A percentile compares a stretch with the other conserved stretches of the same genome.
Conservation (phyloP, 1,140 invertebrate genomes). For the Rhagoletis zephyria region DNA sequence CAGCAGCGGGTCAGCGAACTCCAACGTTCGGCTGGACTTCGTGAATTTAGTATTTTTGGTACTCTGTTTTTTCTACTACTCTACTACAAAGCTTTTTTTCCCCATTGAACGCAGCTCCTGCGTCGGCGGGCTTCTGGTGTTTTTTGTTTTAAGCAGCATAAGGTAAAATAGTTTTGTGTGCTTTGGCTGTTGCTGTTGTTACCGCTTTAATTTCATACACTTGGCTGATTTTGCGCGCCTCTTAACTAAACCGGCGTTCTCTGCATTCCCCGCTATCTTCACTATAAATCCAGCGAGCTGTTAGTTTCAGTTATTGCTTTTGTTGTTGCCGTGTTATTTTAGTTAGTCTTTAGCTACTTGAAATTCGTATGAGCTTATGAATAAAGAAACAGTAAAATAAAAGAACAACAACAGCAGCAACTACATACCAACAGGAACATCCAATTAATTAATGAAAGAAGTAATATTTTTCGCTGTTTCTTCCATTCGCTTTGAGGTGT, state of each 20-base stretch:
- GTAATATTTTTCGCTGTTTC: neutral
- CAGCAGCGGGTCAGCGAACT: constrained; percentile 52
- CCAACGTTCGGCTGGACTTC: constrained; percentile 6
- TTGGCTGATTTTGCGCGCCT: constrained; percentile 44
- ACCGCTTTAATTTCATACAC: constrained; percentile 10
- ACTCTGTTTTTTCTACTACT: neutral
- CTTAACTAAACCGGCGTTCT: neutral
- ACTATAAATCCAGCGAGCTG: neutral
- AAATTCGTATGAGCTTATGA: neutral
- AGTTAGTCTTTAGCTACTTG: neutral
- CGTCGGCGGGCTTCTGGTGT: neutral
- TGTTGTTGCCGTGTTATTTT: neutral
- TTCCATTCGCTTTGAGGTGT: neutral
- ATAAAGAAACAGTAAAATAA: neutral
- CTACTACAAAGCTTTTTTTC: neutral
- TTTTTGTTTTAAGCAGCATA: neutral
- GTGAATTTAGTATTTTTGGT: neutral
- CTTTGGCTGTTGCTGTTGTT: neutral
- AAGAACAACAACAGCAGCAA: neutral
- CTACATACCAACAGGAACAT: neutral
- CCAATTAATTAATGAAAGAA: constrained; percentile 13
- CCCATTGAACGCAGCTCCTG: neutral
- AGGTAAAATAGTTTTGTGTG: neutral
- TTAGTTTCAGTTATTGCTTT: neutral
- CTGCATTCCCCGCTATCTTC: neutral